Conservation (phyloP, 2,888 invertebrate species). For the Diaphora mendica region DNA sequence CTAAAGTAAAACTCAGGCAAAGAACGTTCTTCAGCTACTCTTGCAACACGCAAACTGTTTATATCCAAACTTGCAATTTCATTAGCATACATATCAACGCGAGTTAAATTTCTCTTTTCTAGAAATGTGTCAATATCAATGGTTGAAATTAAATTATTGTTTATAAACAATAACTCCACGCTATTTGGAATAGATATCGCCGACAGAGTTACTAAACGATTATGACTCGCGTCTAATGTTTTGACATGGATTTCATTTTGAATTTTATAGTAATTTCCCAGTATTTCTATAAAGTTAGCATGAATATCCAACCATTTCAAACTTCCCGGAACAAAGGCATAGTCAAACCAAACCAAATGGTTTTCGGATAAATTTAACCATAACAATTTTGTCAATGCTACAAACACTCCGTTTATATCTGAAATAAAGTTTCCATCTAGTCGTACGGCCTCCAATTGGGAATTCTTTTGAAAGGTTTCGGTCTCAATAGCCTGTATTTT, state of each 20-base stretch:
- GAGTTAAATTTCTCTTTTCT: conserved; percentile 92
- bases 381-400: conserved; percentile 92
- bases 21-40: conserved; percentile 89
- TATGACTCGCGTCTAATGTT: conserved; percentile 95
- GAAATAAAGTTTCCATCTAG: conserved; percentile 95
- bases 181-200: conserved; percentile 94
- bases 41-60: conserved; percentile 91
- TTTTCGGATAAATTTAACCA: conserved; percentile 97
- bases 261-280: conserved; percentile 95
- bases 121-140: conserved; percentile 94
- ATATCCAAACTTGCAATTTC: conserved; percentile 93
- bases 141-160: conserved; percentile 93
- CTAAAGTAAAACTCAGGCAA: conserved; percentile 96
- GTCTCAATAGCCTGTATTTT: conserved; percentile 94
- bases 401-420: conserved; percentile 96
- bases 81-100: conserved; percentile 96
- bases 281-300: conserved; percentile 94
- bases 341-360: conserved; percentile 97
- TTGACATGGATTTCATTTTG: conserved; percentile 92
- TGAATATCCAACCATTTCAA: conserved; percentile 96
- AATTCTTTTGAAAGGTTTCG: conserved; percentile 94
- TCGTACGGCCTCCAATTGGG: conserved; percentile 94
- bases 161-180: conserved; percentile 94
- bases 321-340: conserved; percentile 95
- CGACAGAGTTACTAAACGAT: conserved; percentile 92